A percentile compares a stretch with the other conserved stretches of the same genome.
phyloP scores from a whole-genome alignment of 2,888 invertebrate genomes.

The Lypha dubia region DNA sequence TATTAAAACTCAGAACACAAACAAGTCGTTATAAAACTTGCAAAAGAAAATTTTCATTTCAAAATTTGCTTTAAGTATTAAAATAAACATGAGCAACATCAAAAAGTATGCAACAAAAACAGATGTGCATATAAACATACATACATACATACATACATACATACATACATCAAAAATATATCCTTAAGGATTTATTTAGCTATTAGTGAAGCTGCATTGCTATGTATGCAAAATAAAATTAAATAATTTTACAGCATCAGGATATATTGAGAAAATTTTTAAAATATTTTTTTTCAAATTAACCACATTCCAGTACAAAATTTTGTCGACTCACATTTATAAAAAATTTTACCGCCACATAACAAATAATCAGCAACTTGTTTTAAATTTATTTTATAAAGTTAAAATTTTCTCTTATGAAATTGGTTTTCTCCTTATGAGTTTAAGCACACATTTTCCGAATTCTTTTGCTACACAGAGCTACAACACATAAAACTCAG shows the following conservation, averaged over 20 bases:
- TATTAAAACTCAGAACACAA: slow-evolving; percentile 7
- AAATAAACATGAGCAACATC: slow-evolving; percentile 48
- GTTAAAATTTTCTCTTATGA: too few relatives aligned
- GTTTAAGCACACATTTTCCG: background rate
- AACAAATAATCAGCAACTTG: too few relatives aligned
- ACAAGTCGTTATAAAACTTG: slow-evolving; percentile 10
- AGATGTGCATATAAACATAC: background rate
- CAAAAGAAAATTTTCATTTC: slow-evolving; percentile 50
- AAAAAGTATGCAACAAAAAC: slow-evolving; percentile 18
- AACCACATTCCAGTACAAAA: too few relatives aligned
- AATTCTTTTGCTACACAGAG: background rate
- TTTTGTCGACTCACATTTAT: too few relatives aligned
- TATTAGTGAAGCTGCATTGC: background rate
- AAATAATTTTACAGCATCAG: too few relatives aligned
- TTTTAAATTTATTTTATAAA: too few relatives aligned
- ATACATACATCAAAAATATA: background rate
- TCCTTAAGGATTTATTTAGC: background rate
- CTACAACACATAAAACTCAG: background rate
- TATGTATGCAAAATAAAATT: too few relatives aligned
- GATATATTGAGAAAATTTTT: too few relatives aligned
- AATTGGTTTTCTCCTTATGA: background rate
- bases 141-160: background rate
- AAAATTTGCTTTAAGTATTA: slow-evolving; percentile 58
- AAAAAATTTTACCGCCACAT: too few relatives aligned
- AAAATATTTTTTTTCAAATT: too few relatives aligned